Conservation (phyloP, 2,113 vertebrate species). For the Stercorarius parasiticus region DNA sequence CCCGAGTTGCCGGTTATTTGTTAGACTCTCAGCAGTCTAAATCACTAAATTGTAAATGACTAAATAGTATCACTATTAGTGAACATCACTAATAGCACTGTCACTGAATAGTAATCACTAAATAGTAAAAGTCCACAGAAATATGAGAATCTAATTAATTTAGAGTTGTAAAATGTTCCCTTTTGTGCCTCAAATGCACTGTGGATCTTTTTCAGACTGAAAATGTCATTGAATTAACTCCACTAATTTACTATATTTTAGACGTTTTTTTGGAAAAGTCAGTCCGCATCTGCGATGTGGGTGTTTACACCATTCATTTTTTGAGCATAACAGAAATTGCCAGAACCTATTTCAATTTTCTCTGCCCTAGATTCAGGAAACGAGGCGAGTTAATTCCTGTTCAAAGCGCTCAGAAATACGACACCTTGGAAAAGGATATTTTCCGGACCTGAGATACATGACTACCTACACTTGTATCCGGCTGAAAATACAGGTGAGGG, state of each 20-base stretch:
- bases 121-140: neutral
- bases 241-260: neutral
- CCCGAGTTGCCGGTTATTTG: neutral
- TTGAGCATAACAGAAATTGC: conserved; percentile 1
- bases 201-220: neutral
- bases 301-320: conserved; percentile 6
- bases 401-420: neutral
- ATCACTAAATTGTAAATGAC: neutral
- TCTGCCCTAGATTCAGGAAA: conserved; percentile 35
- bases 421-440: neutral
- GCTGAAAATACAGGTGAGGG: neutral
- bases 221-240: neutral
- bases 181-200: neutral
- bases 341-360: conserved; percentile 18
- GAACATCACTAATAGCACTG: no score
- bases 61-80: neutral
- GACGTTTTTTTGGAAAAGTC: neutral
- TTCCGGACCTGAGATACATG: neutral
- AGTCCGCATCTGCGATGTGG: conserved; percentile 27
- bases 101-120: neutral
- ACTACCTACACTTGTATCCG: neutral
- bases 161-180: neutral
- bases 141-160: neutral
- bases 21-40: neutral
- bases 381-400: neutral